Percentiles rank a stretch among this genome's conserved stretches.
These are phyloP conservation scores for Ferrisia virgata DNA, from an alignment of 2,888 invertebrate species.

Conservation along the genomic window DNA sequence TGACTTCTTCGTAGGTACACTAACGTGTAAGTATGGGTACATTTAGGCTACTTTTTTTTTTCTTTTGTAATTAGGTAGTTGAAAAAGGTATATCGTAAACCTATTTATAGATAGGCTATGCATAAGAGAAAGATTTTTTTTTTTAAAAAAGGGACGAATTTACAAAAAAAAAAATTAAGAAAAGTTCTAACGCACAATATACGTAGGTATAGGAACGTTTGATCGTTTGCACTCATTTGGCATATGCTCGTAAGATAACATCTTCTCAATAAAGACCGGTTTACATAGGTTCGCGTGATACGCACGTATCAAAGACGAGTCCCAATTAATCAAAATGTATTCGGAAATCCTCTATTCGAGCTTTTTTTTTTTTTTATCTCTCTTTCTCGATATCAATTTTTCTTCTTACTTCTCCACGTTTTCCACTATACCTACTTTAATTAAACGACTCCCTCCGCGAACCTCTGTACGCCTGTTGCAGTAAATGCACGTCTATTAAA, in stretches of 20 bases:
- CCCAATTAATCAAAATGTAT: conserved; percentile 9
- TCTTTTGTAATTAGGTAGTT: too few relatives aligned
- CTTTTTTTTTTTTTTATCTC: neutral
- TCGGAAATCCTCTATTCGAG: neutral
- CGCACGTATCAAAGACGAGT: neutral
- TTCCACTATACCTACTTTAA: neutral
- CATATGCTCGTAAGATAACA: neutral
- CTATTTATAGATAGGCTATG: too few relatives aligned
- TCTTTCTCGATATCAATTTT: too few relatives aligned
- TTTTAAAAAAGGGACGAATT: too few relatives aligned
- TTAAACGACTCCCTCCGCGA: neutral
- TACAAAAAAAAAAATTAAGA: too few relatives aligned
- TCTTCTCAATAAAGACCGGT: neutral
- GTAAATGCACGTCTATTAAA: neutral
- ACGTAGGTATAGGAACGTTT: too few relatives aligned
- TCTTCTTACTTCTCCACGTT: neutral
- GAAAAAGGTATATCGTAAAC: too few relatives aligned
- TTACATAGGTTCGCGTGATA: neutral
- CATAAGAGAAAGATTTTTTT: too few relatives aligned
- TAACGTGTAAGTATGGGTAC: too few relatives aligned
- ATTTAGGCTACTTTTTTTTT: too few relatives aligned
- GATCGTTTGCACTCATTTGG: too few relatives aligned
- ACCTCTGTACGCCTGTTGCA: neutral
- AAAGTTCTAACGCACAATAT: too few relatives aligned
- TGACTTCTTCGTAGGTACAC: neutral